phyloP scores from a whole-genome alignment of 1,140 invertebrate species.

The Drosophila bocki region DNA sequence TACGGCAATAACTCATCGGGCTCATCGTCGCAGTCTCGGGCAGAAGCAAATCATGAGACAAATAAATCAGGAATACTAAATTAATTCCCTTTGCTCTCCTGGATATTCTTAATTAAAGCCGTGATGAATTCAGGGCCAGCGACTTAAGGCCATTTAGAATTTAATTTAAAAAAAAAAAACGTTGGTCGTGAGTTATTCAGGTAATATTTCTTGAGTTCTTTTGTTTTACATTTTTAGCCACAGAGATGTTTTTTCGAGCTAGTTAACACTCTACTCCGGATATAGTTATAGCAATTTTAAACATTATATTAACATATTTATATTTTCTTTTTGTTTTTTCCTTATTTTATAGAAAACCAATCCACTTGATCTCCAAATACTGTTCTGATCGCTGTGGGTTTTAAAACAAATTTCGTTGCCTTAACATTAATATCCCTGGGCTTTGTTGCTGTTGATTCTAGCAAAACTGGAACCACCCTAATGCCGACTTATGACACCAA shows the following conservation, averaged over 20 bases:
- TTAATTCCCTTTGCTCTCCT: conserved; percentile 64
- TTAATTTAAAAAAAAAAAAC: background rate
- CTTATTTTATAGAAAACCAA: background rate
- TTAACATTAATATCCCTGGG: background rate
- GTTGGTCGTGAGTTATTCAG: background rate
- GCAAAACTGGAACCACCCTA: conserved; percentile 36
- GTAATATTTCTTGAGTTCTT: background rate
- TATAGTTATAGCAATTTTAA: too few relatives aligned
- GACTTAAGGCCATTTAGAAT: background rate
- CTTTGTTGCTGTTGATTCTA: conserved; percentile 20
- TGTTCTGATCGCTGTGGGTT: conserved; percentile 20
- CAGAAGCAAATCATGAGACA: conserved; percentile 70
- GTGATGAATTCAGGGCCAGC: conserved; percentile 4
- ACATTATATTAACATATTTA: too few relatives aligned
- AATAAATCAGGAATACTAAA: conserved; percentile 79
- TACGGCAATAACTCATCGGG: conserved; percentile 78
- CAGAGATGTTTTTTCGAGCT: background rate
- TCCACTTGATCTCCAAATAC: background rate
- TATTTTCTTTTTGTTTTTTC: too few relatives aligned
- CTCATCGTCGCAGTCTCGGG: conserved; percentile 19
- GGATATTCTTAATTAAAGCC: conserved; percentile 71
- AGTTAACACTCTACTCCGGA: background rate
- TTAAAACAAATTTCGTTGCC: conserved; percentile 31
- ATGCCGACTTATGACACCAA: conserved; percentile 84
- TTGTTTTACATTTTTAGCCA: background rate